Evolutionary conservation across 2,113 vertebrate species (phyloP).

Genomic region (Pomatostomus ruficeps): DNA sequence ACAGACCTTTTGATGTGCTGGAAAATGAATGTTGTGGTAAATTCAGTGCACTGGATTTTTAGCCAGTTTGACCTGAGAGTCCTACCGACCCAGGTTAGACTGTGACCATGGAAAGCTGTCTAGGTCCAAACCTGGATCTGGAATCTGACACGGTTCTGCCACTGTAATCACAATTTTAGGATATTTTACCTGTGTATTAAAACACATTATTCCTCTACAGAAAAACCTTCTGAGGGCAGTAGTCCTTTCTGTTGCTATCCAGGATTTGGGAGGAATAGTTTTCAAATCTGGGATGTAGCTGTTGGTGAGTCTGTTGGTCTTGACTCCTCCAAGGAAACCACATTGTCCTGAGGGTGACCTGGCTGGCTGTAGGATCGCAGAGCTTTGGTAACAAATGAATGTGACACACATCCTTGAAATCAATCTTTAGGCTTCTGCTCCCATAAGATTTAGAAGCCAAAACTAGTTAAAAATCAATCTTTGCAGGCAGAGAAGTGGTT

Average conservation of each 20-base stretch:
- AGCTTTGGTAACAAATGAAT: neutral
- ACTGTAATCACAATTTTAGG: neutral
- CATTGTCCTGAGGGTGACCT: neutral
- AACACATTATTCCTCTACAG: neutral
- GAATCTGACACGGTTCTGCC: neutral
- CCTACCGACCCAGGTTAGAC: neutral
- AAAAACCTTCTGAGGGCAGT: neutral
- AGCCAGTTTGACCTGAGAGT: neutral
- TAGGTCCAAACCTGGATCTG: too few relatives aligned
- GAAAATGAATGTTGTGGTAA: neutral
- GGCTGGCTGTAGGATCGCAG: neutral
- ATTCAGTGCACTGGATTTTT: neutral
- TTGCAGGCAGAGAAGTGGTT: neutral
- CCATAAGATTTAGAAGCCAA: neutral
- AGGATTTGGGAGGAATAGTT: neutral
- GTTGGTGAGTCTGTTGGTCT: neutral
- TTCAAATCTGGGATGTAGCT: neutral
- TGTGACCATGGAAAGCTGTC: neutral
- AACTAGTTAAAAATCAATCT: neutral
- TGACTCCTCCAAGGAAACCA: neutral
- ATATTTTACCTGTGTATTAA: neutral
- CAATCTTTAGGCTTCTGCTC: neutral
- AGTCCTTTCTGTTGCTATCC: neutral
- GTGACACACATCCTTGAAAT: neutral
- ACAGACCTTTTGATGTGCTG: neutral